Conservation (phyloP, 2,888 invertebrate genomes). For the Malthinus flaveolus region DNA sequence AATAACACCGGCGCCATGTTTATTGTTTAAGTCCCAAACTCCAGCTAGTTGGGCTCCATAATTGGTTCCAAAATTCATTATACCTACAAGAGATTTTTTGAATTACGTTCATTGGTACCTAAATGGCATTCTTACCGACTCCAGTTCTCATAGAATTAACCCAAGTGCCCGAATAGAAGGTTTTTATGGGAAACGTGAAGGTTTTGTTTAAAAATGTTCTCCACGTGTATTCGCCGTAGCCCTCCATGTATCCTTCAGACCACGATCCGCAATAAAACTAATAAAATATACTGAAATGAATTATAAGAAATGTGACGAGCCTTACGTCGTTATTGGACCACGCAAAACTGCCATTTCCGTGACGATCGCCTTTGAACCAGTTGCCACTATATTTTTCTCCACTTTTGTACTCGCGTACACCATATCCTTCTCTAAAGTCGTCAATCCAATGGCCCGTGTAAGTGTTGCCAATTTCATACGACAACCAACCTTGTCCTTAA, state of each 20-base stretch:
- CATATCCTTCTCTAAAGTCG: constrained; percentile 56
- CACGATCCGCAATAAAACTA: constrained; percentile 65
- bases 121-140: constrained; percentile 46
- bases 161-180: constrained; percentile 61
- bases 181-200: constrained; percentile 59
- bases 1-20: constrained; percentile 61
- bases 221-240: constrained; percentile 65
- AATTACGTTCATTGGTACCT: constrained; percentile 9
- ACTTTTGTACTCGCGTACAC: constrained; percentile 59
- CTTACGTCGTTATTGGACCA: constrained; percentile 65
- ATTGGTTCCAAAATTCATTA: constrained; percentile 57
- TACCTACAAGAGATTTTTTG: constrained; percentile 38
- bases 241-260: constrained; percentile 61
- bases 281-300: constrained; percentile 25
- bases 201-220: constrained; percentile 57
- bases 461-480: constrained; percentile 47
- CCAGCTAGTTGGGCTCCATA: constrained; percentile 62
- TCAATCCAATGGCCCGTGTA: constrained; percentile 55
- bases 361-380: constrained; percentile 57
- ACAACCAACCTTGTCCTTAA: constrained; percentile 49
- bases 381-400: constrained; percentile 62
- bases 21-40: constrained; percentile 59
- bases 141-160: constrained; percentile 59
- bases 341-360: constrained; percentile 64
- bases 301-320: constrained; percentile 3